phyloP scores from a whole-genome alignment of 2,797 vertebrate genomes.

The Rhinoraja longicauda region DNA sequence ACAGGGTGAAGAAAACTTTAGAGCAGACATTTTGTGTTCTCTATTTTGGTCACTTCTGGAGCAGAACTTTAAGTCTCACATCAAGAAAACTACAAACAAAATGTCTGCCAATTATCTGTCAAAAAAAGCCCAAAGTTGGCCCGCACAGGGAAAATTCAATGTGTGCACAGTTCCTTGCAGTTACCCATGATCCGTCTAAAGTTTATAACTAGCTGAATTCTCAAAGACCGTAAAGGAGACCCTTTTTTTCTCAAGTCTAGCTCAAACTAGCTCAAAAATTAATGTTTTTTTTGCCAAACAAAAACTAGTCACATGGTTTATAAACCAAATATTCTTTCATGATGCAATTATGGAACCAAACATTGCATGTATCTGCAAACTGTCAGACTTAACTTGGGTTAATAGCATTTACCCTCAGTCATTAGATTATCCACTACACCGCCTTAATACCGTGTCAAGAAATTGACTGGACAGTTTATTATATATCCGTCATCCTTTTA shows the following conservation, averaged over 20 bases:
- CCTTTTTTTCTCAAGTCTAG: too few relatives aligned
- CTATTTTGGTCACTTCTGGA: not conserved
- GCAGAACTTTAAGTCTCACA: not conserved
- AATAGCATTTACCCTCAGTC: not conserved
- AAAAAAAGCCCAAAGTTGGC: not conserved
- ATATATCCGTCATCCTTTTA: not conserved
- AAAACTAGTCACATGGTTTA: not conserved
- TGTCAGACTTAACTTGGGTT: not conserved
- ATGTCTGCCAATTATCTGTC: not conserved
- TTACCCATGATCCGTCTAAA: too few relatives aligned
- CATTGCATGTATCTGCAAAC: not conserved
- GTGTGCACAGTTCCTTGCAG: not conserved
- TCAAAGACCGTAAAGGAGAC: not conserved
- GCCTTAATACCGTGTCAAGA: not conserved
- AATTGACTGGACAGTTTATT: not conserved
- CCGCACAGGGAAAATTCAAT: not conserved
- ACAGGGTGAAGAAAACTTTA: not conserved
- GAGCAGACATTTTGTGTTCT: constrained; percentile 2
- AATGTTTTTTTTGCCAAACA: not conserved
- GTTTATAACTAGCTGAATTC: not conserved
- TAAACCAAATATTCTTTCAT: not conserved
- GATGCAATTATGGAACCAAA: not conserved
- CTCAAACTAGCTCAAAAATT: too few relatives aligned
- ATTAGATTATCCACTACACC: not conserved
- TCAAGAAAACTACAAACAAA: not conserved